Base-by-base conservation (phyloP, 2,888 invertebrate genomes). In the Lasioglossum oenotherae region DNA sequence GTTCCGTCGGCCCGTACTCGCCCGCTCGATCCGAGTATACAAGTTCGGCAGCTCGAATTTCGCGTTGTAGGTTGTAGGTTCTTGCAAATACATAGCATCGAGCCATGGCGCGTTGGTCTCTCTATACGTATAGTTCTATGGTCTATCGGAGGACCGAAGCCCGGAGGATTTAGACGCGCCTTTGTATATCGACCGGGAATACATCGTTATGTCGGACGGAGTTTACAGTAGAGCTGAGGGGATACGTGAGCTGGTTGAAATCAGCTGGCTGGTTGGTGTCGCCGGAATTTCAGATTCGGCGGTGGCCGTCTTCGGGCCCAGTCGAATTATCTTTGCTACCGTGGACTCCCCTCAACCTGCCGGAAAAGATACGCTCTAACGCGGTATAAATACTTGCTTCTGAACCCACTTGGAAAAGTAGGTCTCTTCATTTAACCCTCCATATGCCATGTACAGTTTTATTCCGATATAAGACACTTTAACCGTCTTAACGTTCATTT, bases 161-260 rank as follows among this genome's bases (percentile, higher is more conserved):
- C 74, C 74, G 49, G 71, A 80, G 85, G 84, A 87, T 88, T 90
- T 79, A 85, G 84, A 89, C 76, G 83, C 78, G 82, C 76, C 88
- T 89, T 88, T 92, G 86, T 91, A 84, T 84, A 87, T 86, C 77
- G 85, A 77, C 57, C 74, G 75, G 88, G 87, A 88, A 92, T 88
- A 91, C 87, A 85, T 87, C 91, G 92, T 92, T 92, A 89, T 82
- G 91, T 90, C 89, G 84, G 78, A 78, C 78, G 67, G 76, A 81
- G 88, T 91, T 92, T 91, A 88, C 87, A 78, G 78, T 85, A 49
- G 82, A 82, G 81, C 69, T 82, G 64, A n/a, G n/a, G 41, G 23
- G 53, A 4, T 88, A 90, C 91, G 91, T 91, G 92, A 92, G 88
- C 79, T 79, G 87, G 82, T 75, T 88, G 82, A 91, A 90, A 91